Percentiles rank a stretch among this genome's conserved stretches.
Conservation (phyloP, 2,113 vertebrate genomes). For the Camelus bactrianus region DNA sequence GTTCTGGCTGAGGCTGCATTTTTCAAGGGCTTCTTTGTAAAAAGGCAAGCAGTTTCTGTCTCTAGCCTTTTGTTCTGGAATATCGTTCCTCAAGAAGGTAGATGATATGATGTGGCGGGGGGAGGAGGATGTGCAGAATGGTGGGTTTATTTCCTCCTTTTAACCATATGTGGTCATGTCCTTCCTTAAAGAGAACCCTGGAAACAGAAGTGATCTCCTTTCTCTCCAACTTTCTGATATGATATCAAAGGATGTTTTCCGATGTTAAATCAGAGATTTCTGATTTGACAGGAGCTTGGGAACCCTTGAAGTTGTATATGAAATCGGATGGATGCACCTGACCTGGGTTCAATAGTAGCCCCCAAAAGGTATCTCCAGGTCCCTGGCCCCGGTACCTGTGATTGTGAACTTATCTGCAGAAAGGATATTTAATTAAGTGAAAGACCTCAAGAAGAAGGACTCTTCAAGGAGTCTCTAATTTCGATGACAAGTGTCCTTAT, state of each 20-base stretch:
- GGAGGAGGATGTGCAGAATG: neutral
- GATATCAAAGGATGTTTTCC: neutral
- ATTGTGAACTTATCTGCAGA: neutral
- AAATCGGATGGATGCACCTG: neutral
- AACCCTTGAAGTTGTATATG: neutral
- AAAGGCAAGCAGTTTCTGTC: constrained; percentile 4
- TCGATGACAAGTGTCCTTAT: neutral
- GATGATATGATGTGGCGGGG: neutral
- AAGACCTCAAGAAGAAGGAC: neutral
- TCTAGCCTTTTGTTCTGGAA: constrained; percentile 59
- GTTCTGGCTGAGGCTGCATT: constrained; percentile 77
- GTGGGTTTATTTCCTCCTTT: neutral
- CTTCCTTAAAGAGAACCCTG: neutral
- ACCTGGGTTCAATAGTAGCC: neutral
- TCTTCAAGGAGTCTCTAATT: neutral
- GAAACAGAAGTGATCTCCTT: neutral
- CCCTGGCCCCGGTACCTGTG: neutral
- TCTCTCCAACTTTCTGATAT: neutral
- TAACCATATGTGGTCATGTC: neutral
- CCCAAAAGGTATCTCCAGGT: neutral
- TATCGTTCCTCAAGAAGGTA: constrained; percentile 36
- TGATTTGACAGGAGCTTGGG: no score
- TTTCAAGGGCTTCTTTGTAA: constrained; percentile 72
- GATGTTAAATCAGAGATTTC: neutral
- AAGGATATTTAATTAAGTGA: neutral